phyloP scores from a whole-genome alignment of 2,113 vertebrate species.

The Grallaria varia region DNA sequence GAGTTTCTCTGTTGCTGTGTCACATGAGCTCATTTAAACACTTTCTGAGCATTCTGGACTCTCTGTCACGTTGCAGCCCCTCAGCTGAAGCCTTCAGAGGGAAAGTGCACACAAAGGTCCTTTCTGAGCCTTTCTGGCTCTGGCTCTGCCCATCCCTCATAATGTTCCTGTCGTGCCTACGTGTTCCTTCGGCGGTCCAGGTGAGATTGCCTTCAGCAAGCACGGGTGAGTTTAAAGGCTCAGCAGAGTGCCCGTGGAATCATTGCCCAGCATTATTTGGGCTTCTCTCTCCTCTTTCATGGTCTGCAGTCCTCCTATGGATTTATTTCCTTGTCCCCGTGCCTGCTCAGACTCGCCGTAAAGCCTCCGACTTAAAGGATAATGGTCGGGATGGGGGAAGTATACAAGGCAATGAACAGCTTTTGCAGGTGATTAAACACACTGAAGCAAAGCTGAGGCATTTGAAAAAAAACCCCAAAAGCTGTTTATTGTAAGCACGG shows the following conservation, averaged over 20 bases:
- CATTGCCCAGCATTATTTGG: not conserved
- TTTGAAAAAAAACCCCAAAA: constrained; percentile 30
- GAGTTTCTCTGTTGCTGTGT: not conserved
- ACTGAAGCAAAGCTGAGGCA: constrained; percentile 45
- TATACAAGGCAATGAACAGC: constrained; percentile 56
- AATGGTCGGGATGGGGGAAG: constrained; percentile 30
- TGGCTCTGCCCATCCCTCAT: not conserved
- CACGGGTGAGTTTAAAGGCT: not conserved
- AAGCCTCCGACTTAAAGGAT: constrained; percentile 36
- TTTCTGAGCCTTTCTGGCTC: not conserved
- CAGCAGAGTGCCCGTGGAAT: not conserved
- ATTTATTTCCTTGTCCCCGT: constrained; percentile 32
- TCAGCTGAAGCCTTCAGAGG: not conserved
- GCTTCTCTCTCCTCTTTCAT: constrained; percentile 23
- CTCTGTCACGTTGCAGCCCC: not conserved
- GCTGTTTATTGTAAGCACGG: constrained; percentile 38
- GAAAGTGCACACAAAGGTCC: not conserved
- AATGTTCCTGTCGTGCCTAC: not conserved
- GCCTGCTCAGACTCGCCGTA: not conserved
- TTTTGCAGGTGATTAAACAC: constrained; percentile 58
- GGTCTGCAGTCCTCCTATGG: not conserved
- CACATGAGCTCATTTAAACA: constrained; percentile 1
- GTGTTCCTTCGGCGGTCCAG: not conserved
- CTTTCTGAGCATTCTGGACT: not conserved
- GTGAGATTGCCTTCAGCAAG: not conserved